Conservation (phyloP, 2,888 invertebrate species). For the Parnassius orleans region DNA sequence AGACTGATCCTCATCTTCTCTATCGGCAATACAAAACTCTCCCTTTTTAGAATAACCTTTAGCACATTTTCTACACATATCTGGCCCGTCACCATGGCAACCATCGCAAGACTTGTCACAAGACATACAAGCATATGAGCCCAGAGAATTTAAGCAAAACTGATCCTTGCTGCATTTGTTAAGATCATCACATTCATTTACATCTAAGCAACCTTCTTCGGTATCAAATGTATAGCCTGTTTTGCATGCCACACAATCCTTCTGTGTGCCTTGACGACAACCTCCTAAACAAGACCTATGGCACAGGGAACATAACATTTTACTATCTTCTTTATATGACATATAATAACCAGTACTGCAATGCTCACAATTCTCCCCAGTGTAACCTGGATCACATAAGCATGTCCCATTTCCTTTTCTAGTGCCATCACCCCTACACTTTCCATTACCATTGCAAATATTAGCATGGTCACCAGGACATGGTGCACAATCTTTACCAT, state of each 20-base stretch:
- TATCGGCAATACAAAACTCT: constrained; percentile 88
- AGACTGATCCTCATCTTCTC: constrained; percentile 53
- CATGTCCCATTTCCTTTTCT: constrained; percentile 96
- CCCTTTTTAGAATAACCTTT: constrained; percentile 86
- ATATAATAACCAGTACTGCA: constrained; percentile 88
- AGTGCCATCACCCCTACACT: constrained; percentile 91
- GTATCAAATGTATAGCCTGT: constrained; percentile 87
- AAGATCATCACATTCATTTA: constrained; percentile 89
- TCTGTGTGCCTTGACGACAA: constrained; percentile 87
- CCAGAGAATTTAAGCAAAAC: constrained; percentile 94
- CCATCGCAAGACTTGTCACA: constrained; percentile 93
- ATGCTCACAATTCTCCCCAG: constrained; percentile 87
- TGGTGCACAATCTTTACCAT: constrained; percentile 88
- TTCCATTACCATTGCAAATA: constrained; percentile 91
- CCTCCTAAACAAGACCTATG: constrained; percentile 88
- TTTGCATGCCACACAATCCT: constrained; percentile 81
- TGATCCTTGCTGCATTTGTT: constrained; percentile 83
- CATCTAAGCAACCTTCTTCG: constrained; percentile 89
- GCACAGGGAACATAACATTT: constrained; percentile 88
- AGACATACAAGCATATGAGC: constrained; percentile 88
- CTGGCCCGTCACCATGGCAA: constrained; percentile 94
- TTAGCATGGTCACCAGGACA: constrained; percentile 88
- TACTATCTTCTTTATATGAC: constrained; percentile 86
- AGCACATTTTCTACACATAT: constrained; percentile 92
- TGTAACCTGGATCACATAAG: constrained; percentile 90